Evolutionary conservation across 2,888 invertebrate species (phyloP), one percentile per base, ranked within the genome.

Genomic region (Mimachlamys varia): DNA sequence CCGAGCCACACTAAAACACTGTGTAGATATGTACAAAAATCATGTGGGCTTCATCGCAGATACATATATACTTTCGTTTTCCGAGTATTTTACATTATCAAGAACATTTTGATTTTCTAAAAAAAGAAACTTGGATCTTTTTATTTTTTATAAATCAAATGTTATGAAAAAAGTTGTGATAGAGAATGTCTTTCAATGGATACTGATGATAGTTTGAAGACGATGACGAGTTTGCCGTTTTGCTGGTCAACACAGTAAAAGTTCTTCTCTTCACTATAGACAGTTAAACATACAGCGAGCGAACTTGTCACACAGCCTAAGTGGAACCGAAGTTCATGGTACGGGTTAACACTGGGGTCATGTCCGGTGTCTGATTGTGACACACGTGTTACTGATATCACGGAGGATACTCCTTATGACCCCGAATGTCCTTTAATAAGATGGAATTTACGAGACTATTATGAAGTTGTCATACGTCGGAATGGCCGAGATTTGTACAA

Each of bases 11-110:
- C 27, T 76, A n/a, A 44, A 76, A 27, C 27, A 10, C 33, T 7
- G 76, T 33, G 76, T 76, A 76, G 7, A 76, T 76, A 76, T 76
- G 76, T 76, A 76, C 76, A 76, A 76, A 58, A 76, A 76, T n/a
- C 15, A 76, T 12, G 76, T 76, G 76, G 76, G 76, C 76, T 76
- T 13, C 22, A 76, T 76, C 76, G 76, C 76, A 76, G 33, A 27
- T 53, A 44, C 44, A 44, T 44, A 44, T 44, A 19, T 76, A 76
- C 76, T 76, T 76, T 76, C 33, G 76, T 76, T 76, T 76, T 13
- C 76, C 76, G 76, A 76, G 76, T 76, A 76, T 76, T 76, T 76
- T 33, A 15, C 76, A 33, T 58, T 19, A 58, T 76, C 76, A 76
- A 33, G 33, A 76, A 76, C 76, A 76, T 76, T 76, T 76, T 76